Conservation (phyloP, 35 echinoderm and acorn worm species). For the Diadema setosum region DNA sequence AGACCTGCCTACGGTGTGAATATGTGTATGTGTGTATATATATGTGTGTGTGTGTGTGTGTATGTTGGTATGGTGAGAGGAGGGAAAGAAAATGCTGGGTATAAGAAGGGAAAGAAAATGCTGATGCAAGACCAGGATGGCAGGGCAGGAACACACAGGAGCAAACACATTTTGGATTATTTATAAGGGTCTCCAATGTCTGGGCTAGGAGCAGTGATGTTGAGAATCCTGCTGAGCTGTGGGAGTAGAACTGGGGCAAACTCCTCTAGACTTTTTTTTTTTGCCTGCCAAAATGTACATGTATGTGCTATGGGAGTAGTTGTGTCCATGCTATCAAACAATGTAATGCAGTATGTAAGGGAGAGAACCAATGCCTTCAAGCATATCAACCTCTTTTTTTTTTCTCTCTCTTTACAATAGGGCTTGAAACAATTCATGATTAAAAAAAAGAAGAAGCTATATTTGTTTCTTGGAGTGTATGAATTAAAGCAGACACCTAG, state of each 20-base stretch:
- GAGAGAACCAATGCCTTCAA: not conserved
- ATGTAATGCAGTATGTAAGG: not conserved
- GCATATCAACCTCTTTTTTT: too few relatives aligned
- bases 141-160: not conserved
- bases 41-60: too few relatives aligned
- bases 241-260: not conserved
- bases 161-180: not conserved
- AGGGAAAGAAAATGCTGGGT: too few relatives aligned
- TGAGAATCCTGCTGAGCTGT: not conserved
- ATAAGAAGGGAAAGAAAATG: too few relatives aligned
- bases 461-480: too few relatives aligned
- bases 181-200: not conserved
- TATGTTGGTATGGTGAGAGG: too few relatives aligned
- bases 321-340: not conserved
- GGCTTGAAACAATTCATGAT: too few relatives aligned
- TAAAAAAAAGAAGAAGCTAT: too few relatives aligned
- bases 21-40: too few relatives aligned
- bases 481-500: too few relatives aligned
- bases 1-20: too few relatives aligned
- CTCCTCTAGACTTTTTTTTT: not conserved
- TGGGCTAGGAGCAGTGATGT: not conserved
- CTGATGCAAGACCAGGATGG: not conserved
- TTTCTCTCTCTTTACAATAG: too few relatives aligned
- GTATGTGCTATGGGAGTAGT: not conserved
- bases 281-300: not conserved